Conservation (phyloP, 2,113 vertebrate species). For the Brachyhypopomus gauderio region DNA sequence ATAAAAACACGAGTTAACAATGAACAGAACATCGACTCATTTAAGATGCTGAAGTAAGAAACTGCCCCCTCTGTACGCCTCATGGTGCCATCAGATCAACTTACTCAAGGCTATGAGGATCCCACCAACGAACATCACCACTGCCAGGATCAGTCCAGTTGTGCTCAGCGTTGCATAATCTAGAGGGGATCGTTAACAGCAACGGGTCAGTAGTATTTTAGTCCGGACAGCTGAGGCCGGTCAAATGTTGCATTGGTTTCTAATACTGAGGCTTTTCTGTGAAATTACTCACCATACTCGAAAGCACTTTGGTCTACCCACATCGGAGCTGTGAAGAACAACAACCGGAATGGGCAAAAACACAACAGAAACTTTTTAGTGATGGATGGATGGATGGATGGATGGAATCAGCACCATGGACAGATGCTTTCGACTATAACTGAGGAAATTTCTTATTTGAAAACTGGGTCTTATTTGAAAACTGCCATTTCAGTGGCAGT, state of each 20-base stretch:
- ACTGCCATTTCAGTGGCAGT: too few species aligned
- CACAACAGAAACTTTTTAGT: too few species aligned
- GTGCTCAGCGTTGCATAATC: slow-evolving; percentile 84
- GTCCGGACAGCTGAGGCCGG: not conserved
- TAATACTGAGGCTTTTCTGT: not conserved
- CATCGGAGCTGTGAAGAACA: slow-evolving; percentile 60
- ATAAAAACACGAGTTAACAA: too few species aligned
- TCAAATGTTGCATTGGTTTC: not conserved
- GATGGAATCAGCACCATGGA: slow-evolving; percentile 34
- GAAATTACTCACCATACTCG: slow-evolving; percentile 70
- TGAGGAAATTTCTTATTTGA: not conserved
- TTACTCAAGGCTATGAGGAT: slow-evolving; percentile 88
- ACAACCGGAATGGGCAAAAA: not conserved
- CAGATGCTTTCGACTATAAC: not conserved
- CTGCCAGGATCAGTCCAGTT: slow-evolving; percentile 83
- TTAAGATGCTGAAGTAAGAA: too few species aligned
- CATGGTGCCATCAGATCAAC: slow-evolving; percentile 48
- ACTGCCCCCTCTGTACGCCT: not conserved
- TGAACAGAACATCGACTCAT: too few species aligned
- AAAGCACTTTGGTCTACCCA: slow-evolving; percentile 73
- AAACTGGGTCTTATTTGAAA: too few species aligned
- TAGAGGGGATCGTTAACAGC: not conserved
- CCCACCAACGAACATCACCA: slow-evolving; percentile 83
- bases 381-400: not conserved
- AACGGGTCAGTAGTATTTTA: not conserved